phyloP scores from a whole-genome alignment of 92 coral and sea anemone genomes.

The Zoanthus solanderi region DNA sequence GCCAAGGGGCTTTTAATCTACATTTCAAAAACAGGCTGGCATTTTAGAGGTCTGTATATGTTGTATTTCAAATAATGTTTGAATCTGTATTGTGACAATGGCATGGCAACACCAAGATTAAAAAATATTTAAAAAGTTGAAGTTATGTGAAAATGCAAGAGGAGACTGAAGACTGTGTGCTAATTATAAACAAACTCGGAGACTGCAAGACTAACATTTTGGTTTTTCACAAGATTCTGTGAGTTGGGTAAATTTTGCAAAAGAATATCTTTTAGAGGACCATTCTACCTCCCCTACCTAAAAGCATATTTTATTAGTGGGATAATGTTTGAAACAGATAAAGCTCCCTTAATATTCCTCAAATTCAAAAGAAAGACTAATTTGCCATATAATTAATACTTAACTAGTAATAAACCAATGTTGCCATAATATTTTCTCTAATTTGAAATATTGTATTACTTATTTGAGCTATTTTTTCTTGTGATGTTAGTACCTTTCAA shows the following conservation, averaged over 20 bases:
- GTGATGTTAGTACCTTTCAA: too few relatives aligned
- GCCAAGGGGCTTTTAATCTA: not conserved
- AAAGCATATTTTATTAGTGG: not conserved
- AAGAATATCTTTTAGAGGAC: not conserved
- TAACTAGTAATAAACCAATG: not conserved
- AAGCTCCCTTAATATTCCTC: not conserved
- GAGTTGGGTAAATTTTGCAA: not conserved
- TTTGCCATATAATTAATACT: not conserved
- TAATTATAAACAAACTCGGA: not conserved
- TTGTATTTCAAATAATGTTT: not conserved
- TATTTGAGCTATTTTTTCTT: too few relatives aligned
- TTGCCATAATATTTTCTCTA: not conserved
- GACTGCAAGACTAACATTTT: not conserved
- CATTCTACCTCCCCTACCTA: not conserved
- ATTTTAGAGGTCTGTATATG: not conserved
- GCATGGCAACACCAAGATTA: not conserved
- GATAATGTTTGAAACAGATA: not conserved
- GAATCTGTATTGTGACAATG: not conserved
- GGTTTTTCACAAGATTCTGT: not conserved
- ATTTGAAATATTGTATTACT: too few relatives aligned
- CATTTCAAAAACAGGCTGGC: not conserved
- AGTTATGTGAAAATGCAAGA: not conserved
- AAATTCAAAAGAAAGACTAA: constrained; percentile 1
- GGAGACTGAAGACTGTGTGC: constrained; percentile 1
- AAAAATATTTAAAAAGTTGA: not conserved